These are phyloP conservation scores for Actenoides hombroni DNA, from an alignment of 2,113 vertebrate genomes.

Conservation along the genomic window DNA sequence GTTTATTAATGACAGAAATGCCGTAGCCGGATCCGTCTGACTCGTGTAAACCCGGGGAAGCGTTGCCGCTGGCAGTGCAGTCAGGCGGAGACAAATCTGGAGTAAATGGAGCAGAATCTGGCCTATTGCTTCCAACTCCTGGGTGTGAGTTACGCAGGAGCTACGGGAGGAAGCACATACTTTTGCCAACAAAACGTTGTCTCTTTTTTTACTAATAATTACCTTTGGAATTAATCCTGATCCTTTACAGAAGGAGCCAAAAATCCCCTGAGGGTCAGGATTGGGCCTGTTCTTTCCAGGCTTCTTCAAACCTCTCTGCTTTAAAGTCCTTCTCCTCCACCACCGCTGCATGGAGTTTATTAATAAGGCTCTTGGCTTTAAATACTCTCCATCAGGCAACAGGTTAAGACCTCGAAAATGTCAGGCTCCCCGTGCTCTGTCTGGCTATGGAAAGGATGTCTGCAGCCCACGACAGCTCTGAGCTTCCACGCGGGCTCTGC, in stretches of 20 bases:
- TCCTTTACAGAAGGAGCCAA: background rate
- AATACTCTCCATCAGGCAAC: background rate
- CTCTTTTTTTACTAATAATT: background rate
- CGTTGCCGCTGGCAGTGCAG: no score
- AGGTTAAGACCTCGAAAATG: background rate
- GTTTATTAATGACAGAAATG: background rate
- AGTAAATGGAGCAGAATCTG: background rate
- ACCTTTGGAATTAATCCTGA: background rate
- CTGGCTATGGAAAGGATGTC: background rate
- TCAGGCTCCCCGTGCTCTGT: background rate
- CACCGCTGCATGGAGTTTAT: background rate
- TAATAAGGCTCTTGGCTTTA: background rate
- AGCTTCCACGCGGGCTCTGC: background rate
- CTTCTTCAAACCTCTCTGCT: background rate
- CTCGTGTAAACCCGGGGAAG: background rate
- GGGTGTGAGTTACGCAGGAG: background rate
- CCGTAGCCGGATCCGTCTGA: background rate
- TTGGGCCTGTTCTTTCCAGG: background rate
- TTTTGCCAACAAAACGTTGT: background rate
- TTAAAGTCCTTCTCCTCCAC: background rate
- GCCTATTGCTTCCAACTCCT: background rate
- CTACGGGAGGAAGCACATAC: background rate
- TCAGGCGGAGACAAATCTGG: background rate
- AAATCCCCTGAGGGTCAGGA: background rate
- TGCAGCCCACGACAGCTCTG: background rate